These are phyloP conservation scores for Eumacrocentrus americanus DNA, from an alignment of 2,888 invertebrate species.

Conservation along the genomic window DNA sequence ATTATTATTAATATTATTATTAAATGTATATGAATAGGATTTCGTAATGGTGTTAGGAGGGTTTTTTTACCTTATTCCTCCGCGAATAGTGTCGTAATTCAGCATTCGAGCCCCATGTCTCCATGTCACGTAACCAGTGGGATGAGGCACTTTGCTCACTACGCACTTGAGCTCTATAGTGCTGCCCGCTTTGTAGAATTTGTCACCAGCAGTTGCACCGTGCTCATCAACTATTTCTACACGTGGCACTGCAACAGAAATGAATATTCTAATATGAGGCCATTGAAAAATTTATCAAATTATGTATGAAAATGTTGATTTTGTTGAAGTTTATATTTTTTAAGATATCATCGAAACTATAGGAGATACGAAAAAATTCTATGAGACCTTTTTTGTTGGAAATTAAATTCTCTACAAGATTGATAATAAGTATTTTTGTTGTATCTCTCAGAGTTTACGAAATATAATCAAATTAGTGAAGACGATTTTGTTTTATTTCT, in stretches of 20 bases:
- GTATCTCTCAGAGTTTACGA: too few species aligned
- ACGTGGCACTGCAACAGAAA: constrained; percentile 72
- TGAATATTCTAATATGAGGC: neutral
- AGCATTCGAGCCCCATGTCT: constrained; percentile 76
- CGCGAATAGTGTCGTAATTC: constrained; percentile 80
- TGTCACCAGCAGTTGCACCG: constrained; percentile 76
- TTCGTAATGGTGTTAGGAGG: too few species aligned
- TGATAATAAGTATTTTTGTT: too few species aligned
- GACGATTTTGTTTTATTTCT: too few species aligned
- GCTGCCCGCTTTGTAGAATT: constrained; percentile 82
- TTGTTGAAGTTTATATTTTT: too few species aligned
- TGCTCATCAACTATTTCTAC: constrained; percentile 82
- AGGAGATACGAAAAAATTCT: too few species aligned
- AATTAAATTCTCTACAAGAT: too few species aligned
- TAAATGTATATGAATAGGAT: neutral
- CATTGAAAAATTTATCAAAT: neutral
- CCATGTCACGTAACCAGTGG: constrained; percentile 79
- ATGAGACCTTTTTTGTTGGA: too few species aligned
- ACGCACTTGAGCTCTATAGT: constrained; percentile 83
- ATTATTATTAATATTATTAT: neutral
- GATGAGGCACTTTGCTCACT: constrained; percentile 80
- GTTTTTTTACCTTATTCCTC: constrained; percentile 76
- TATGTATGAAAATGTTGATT: too few species aligned
- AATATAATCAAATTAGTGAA: too few species aligned
- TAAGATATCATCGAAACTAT: too few species aligned